Percentiles rank a stretch among this genome's conserved stretches.
Evolutionary conservation across 2,888 invertebrate species (phyloP).

Genomic region (Chloroclystis v-ata): DNA sequence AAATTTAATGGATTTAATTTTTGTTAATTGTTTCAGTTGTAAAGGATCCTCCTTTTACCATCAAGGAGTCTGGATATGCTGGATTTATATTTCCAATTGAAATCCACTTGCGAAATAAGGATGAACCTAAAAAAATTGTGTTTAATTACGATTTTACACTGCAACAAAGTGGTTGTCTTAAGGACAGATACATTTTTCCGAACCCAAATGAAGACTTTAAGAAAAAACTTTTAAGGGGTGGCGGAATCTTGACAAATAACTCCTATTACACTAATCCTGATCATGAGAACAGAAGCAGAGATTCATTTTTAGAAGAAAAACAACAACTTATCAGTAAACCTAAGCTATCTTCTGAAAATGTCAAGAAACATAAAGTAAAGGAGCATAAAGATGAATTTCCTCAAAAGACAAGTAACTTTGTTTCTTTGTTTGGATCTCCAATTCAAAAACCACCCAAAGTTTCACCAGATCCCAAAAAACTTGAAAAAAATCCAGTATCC

Average conservation of each 20-base stretch:
- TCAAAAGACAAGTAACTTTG: constrained; percentile 82
- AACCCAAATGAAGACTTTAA: constrained; percentile 94
- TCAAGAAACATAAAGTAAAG: constrained; percentile 80
- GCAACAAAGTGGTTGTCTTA: constrained; percentile 85
- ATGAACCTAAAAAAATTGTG: constrained; percentile 91
- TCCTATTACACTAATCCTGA: constrained; percentile 70
- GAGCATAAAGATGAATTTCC: constrained; percentile 76
- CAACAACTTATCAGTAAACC: constrained; percentile 83
- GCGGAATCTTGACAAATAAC: constrained; percentile 80
- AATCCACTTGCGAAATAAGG: constrained; percentile 91
- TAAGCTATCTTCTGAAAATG: constrained; percentile 79
- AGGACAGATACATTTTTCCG: constrained; percentile 90
- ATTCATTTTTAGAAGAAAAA: constrained; percentile 77
- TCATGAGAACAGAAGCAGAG: constrained; percentile 77
- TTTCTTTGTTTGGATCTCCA: constrained; percentile 89
- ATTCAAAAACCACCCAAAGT: constrained; percentile 86
- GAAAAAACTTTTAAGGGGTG: constrained; percentile 91
- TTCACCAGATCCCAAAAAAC: constrained; percentile 82
- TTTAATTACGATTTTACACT: constrained; percentile 92
- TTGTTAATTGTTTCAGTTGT: constrained; percentile 81
- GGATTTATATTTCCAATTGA: constrained; percentile 94
- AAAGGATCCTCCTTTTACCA: constrained; percentile 92
- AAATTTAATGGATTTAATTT: no score
- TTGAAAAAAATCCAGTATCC: constrained; percentile 48
- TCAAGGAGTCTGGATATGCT: constrained; percentile 97